These are phyloP conservation scores for Clistopyga incitator DNA, from an alignment of 2,888 invertebrate genomes.

Conservation along the genomic window DNA sequence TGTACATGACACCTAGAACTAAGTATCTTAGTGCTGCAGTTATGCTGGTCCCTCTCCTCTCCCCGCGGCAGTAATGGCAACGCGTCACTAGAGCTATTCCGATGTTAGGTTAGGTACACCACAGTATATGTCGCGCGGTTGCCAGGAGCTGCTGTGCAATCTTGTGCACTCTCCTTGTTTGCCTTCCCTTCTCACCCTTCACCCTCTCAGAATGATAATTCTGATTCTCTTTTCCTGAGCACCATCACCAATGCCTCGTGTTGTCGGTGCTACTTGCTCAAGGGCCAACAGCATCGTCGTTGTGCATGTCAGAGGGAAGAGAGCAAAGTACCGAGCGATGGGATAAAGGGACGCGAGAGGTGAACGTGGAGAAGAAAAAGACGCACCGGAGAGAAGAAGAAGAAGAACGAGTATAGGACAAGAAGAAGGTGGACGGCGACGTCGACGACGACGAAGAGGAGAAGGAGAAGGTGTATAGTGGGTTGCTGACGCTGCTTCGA, in stretches of 20 bases:
- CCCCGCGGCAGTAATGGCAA: neutral
- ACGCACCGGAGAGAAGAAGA: slow-evolving; percentile 58
- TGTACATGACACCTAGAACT: neutral
- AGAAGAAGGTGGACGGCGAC: slow-evolving; percentile 55
- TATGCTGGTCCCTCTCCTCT: slow-evolving; percentile 35
- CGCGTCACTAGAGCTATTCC: slow-evolving; percentile 12
- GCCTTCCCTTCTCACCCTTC: slow-evolving; percentile 46
- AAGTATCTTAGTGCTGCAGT: slow-evolving; percentile 69
- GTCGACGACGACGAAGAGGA: slow-evolving; percentile 45
- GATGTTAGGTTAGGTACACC: slow-evolving; percentile 13
- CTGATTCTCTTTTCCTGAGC: neutral
- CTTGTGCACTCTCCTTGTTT: slow-evolving; percentile 32
- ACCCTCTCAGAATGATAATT: slow-evolving; percentile 33
- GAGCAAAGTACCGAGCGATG: slow-evolving; percentile 26
- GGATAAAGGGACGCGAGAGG: slow-evolving; percentile 34
- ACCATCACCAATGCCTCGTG: neutral
- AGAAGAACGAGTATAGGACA: slow-evolving; percentile 60
- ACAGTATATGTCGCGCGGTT: slow-evolving; percentile 2
- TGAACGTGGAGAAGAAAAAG: slow-evolving; percentile 57
- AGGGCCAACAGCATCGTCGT: slow-evolving; percentile 30
- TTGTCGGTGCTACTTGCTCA: slow-evolving; percentile 35
- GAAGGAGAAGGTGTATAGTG: slow-evolving; percentile 53
- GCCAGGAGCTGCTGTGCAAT: slow-evolving; percentile 19
- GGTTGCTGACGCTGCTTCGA: slow-evolving; percentile 64
- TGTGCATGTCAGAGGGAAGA: slow-evolving; percentile 32